Evolutionary conservation across 1,140 invertebrate genomes (phyloP).

Genomic region (Aleiodes sp.): DNA sequence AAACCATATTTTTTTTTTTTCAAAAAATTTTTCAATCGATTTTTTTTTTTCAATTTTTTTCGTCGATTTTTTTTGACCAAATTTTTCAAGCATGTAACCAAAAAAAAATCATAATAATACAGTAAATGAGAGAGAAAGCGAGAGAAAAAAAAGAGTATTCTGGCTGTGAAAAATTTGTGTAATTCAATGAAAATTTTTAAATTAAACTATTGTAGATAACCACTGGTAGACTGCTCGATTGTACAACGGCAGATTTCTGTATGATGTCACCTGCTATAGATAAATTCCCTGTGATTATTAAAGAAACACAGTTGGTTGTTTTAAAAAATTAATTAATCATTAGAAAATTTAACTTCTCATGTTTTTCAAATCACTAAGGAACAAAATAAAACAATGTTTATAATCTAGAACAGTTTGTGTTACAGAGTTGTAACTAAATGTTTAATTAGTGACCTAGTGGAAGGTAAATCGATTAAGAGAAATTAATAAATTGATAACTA

Average conservation of each 20-base stretch:
- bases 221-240: too few relatives aligned
- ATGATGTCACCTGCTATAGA: constrained; percentile 65
- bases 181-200: constrained; percentile 44
- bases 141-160: constrained; percentile 42
- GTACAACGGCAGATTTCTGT: constrained; percentile 61
- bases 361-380: constrained; percentile 3
- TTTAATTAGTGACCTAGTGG: too few relatives aligned
- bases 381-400: background rate
- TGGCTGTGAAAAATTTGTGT: constrained; percentile 43
- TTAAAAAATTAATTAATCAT: background rate
- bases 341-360: background rate
- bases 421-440: background rate
- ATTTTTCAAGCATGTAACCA: background rate
- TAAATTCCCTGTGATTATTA: constrained; percentile 66
- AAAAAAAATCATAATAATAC: too few relatives aligned
- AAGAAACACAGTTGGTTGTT: constrained; percentile 50
- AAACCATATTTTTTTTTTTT: too few relatives aligned
- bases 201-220: constrained; percentile 55
- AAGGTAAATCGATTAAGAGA: background rate
- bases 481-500: too few relatives aligned
- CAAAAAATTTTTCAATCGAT: too few relatives aligned
- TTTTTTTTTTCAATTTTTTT: too few relatives aligned
- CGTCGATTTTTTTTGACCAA: background rate
- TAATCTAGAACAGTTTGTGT: background rate
- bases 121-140: too few relatives aligned